Conservation (phyloP, 2,888 invertebrate genomes). For the Philereme vetulata region DNA sequence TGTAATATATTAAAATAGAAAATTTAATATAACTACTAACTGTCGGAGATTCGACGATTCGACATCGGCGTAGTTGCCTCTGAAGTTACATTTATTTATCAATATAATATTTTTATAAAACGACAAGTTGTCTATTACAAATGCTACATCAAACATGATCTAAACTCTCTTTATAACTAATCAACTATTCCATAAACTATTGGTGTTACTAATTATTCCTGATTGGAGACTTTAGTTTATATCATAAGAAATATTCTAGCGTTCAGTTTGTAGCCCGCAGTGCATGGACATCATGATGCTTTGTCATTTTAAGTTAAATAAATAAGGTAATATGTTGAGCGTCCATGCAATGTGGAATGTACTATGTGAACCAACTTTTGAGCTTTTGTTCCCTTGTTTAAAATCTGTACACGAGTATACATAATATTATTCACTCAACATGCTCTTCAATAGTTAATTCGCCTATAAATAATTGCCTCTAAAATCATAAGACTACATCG, state of each 20-base stretch:
- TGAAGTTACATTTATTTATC: slow-evolving; percentile 53
- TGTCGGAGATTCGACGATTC: slow-evolving; percentile 76
- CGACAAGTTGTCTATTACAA: slow-evolving; percentile 73
- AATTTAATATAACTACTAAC: slow-evolving; percentile 74
- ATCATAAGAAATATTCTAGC: slow-evolving; percentile 57
- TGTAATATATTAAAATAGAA: slow-evolving; percentile 81
- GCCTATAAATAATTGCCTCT: slow-evolving; percentile 62
- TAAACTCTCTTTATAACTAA: slow-evolving; percentile 69
- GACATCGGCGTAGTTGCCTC: slow-evolving; percentile 57
- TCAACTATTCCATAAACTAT: slow-evolving; percentile 70
- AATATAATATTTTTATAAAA: slow-evolving; percentile 62
- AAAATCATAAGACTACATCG: slow-evolving; percentile 54
- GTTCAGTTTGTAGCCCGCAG: slow-evolving; percentile 36
- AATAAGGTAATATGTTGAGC: slow-evolving; percentile 25
- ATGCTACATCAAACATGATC: slow-evolving; percentile 75
- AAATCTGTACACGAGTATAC: slow-evolving; percentile 55
- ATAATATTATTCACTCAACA: slow-evolving; percentile 32
- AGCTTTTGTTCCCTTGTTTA: slow-evolving; percentile 68
- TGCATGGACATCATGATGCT: slow-evolving; percentile 36
- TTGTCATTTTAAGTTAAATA: slow-evolving; percentile 39
- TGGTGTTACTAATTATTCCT: slow-evolving; percentile 72
- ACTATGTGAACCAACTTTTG: slow-evolving; percentile 46
- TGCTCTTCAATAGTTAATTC: slow-evolving; percentile 55
- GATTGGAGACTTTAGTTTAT: slow-evolving; percentile 53
- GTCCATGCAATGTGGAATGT: slow-evolving; percentile 39